A percentile compares a stretch with the other conserved stretches of the same genome.
Conservation (phyloP, 2,113 vertebrate species). For the Ammospiza nelsoni region DNA sequence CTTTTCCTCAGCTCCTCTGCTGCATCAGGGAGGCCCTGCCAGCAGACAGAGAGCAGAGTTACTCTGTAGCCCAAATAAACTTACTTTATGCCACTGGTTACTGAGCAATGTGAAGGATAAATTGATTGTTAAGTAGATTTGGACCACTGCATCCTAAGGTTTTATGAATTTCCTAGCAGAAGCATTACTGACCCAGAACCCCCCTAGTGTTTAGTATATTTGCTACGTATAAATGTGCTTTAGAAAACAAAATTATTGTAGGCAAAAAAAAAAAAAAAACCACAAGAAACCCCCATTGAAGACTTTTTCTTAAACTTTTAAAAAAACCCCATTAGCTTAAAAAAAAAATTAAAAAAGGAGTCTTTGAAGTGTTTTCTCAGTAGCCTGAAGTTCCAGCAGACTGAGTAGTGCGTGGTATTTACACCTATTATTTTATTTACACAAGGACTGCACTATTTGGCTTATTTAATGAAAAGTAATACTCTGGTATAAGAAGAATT, state of each 20-base stretch:
- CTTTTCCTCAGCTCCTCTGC: constrained; percentile 81
- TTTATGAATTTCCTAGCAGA: constrained; percentile 58
- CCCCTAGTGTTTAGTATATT: neutral
- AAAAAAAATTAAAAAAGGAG: neutral
- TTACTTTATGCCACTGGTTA: constrained; percentile 77
- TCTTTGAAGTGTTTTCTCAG: neutral
- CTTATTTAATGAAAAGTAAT: neutral
- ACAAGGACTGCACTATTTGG: neutral
- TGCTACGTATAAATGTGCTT: neutral
- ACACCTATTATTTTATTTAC: neutral
- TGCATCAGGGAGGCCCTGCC: constrained; percentile 79
- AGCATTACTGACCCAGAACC: constrained; percentile 18
- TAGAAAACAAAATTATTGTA: neutral
- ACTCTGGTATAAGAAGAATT: neutral
- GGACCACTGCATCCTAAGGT: constrained; percentile 36
- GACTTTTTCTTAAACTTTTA: neutral
- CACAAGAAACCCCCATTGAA: neutral
- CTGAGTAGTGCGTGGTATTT: neutral
- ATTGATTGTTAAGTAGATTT: constrained; percentile 66
- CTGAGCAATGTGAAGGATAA: constrained; percentile 71
- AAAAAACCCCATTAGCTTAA: neutral
- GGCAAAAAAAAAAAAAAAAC: too few species aligned
- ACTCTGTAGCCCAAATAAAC: constrained; percentile 76
- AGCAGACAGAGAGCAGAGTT: constrained; percentile 77
- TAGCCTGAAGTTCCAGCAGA: neutral